Evolutionary conservation across 2,797 vertebrate genomes (phyloP).

Genomic region (Lateolabrax maculatus): DNA sequence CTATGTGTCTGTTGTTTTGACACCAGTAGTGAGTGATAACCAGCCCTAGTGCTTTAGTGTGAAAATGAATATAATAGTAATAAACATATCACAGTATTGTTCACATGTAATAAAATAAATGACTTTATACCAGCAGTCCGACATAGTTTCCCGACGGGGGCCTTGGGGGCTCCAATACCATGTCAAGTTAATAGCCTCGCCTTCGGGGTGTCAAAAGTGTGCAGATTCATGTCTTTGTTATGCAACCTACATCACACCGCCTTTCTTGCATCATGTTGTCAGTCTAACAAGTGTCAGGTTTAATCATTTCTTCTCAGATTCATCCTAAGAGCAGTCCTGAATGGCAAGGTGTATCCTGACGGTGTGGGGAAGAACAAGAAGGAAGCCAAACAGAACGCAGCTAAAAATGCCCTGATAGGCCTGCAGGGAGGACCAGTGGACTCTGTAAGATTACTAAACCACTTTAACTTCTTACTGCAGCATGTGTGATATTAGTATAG

Average conservation of each 20-base stretch:
- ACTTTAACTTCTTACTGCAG: background rate
- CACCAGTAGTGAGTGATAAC: no score
- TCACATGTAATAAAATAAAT: no score
- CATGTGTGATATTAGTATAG: background rate
- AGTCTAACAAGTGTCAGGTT: background rate
- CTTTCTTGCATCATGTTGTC: background rate
- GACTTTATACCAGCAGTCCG: no score
- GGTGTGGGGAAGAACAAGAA: constrained; percentile 82
- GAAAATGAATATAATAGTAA: no score
- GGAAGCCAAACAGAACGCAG: constrained; percentile 83
- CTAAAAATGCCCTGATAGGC: constrained; percentile 68
- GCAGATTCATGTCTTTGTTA: background rate
- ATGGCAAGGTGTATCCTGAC: constrained; percentile 64
- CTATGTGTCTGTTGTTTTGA: no score
- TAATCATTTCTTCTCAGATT: constrained; percentile 71
- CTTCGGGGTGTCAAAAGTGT: no score
- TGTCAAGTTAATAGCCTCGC: no score
- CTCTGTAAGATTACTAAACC: constrained; percentile 51
- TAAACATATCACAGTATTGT: no score
- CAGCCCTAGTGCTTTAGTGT: no score
- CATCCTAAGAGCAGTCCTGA: constrained; percentile 63
- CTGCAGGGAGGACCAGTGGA: constrained; percentile 34
- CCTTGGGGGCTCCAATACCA: no score
- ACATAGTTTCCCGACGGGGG: no score
- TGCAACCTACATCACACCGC: background rate